These are phyloP conservation scores for Archips crataeganus DNA, from an alignment of 2,888 invertebrate species.

Conservation along the genomic window DNA sequence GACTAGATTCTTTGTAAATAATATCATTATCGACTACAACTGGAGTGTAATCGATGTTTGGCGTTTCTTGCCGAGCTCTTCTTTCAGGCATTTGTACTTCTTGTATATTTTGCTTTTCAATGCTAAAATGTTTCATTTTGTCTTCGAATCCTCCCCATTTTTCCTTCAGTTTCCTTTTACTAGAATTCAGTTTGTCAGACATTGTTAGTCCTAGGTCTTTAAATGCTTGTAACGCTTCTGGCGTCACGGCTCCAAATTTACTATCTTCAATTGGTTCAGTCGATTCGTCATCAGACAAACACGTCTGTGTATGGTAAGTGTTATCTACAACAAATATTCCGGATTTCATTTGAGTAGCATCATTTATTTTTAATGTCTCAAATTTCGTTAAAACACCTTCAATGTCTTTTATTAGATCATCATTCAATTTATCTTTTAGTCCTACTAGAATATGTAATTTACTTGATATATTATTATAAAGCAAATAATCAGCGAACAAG, in stretches of 20 bases:
- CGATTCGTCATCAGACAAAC: conserved; percentile 60
- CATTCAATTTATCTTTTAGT: conserved; percentile 79
- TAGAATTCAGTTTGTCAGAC: conserved; percentile 81
- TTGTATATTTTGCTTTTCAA: conserved; percentile 60
- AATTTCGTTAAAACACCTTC: conserved; percentile 69
- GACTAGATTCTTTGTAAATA: conserved; percentile 80
- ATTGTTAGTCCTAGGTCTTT: conserved; percentile 81
- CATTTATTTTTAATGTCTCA: conserved; percentile 68
- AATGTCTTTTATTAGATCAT: conserved; percentile 72
- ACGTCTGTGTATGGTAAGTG: conserved; percentile 70
- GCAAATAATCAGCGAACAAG: conserved; percentile 82
- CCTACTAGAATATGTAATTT: conserved; percentile 83
- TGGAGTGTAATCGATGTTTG: conserved; percentile 50
- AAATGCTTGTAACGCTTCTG: conserved; percentile 80
- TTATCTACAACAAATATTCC: conserved; percentile 86
- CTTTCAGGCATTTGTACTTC: conserved; percentile 42
- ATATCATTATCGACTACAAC: conserved; percentile 65
- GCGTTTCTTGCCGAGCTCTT: conserved; percentile 48
- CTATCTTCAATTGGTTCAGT: conserved; percentile 63
- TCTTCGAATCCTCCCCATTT: conserved; percentile 84
- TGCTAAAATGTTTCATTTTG: conserved; percentile 75
- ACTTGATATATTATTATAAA: conserved; percentile 74
- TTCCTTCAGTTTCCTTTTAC: conserved; percentile 83
- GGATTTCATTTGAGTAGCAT: conserved; percentile 79
- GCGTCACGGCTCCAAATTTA: conserved; percentile 67